Percentiles rank a stretch among this genome's conserved stretches.
These are phyloP conservation scores for Agonopterix subpropinquella DNA, from an alignment of 2,888 invertebrate species.

Conservation along the genomic window DNA sequence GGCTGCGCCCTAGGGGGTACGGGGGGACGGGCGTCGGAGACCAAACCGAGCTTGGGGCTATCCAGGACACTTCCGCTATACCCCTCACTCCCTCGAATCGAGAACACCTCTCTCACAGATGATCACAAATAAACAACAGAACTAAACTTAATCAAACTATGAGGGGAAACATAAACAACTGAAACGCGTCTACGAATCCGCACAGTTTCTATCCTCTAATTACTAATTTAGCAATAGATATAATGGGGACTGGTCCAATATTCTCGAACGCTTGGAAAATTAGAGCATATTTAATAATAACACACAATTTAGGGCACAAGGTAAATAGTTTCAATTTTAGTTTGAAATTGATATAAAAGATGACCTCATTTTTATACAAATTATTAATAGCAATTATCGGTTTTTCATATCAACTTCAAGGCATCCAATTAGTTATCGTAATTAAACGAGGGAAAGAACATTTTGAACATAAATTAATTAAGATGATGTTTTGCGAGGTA, in stretches of 20 bases:
- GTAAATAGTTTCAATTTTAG: slow-evolving; percentile 6
- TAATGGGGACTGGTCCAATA: slow-evolving; percentile 40
- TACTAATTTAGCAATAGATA: slow-evolving; percentile 26
- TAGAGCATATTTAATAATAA: slow-evolving; percentile 29
- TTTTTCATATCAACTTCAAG: slow-evolving; percentile 42
- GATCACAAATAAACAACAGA: slow-evolving; percentile 69
- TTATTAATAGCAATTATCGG: background rate
- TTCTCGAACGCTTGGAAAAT: slow-evolving; percentile 51
- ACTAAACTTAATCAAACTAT: slow-evolving; percentile 63
- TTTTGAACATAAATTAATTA: slow-evolving; percentile 11
- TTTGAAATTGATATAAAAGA: slow-evolving; percentile 39
- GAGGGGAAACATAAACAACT: slow-evolving; percentile 47
- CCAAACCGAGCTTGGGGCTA: slow-evolving; percentile 69
- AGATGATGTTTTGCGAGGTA: slow-evolving; percentile 34
- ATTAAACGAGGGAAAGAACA: slow-evolving; percentile 2
- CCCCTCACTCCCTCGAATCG: slow-evolving; percentile 75
- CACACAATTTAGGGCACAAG: slow-evolving; percentile 22
- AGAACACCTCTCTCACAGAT: slow-evolving; percentile 76
- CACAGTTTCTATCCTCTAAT: slow-evolving; percentile 37
- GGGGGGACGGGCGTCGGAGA: slow-evolving; percentile 62
- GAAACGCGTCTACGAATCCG: slow-evolving; percentile 48
- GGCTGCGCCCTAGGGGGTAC: slow-evolving; percentile 69
- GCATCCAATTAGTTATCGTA: slow-evolving; percentile 7
- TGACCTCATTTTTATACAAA: slow-evolving; percentile 1
- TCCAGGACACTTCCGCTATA: slow-evolving; percentile 72